Evolutionary conservation across 1,140 invertebrate genomes (phyloP).

Genomic region (Dendroctonus valens): DNA sequence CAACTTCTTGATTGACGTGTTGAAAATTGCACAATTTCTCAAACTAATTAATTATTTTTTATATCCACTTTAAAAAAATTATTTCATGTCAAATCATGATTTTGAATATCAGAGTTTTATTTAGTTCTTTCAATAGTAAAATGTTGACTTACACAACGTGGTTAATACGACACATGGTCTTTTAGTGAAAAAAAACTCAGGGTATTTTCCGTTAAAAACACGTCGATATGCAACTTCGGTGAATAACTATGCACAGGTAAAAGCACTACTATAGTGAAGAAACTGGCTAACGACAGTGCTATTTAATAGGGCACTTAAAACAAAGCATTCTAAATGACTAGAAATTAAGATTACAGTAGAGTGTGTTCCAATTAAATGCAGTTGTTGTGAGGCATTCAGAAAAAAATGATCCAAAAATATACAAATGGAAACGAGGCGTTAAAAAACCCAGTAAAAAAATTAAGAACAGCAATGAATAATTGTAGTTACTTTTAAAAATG

Average conservation of each 20-base stretch:
- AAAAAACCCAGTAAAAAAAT: too few species aligned
- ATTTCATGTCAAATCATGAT: too few species aligned
- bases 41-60: too few species aligned
- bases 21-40: too few species aligned
- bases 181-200: slow-evolving; percentile 13
- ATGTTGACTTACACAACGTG: slow-evolving; percentile 12
- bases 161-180: slow-evolving; percentile 29
- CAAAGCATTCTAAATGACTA: slow-evolving; percentile 7
- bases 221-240: too few species aligned
- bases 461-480: too few species aligned
- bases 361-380: slow-evolving; percentile 6
- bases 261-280: slow-evolving; percentile 11
- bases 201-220: slow-evolving; percentile 1
- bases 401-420: background rate
- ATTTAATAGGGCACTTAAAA: slow-evolving; percentile 10
- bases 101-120: too few species aligned
- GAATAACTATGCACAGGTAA: background rate
- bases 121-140: background rate
- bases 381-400: background rate
- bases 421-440: too few species aligned
- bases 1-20: too few species aligned
- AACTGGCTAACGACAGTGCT: background rate
- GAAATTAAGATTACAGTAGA: slow-evolving; percentile 12
- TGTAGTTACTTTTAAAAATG: too few species aligned
- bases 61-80: too few species aligned